Base-by-base conservation (phyloP, 2,113 vertebrate species). In the Delphinapterus leucas region DNA sequence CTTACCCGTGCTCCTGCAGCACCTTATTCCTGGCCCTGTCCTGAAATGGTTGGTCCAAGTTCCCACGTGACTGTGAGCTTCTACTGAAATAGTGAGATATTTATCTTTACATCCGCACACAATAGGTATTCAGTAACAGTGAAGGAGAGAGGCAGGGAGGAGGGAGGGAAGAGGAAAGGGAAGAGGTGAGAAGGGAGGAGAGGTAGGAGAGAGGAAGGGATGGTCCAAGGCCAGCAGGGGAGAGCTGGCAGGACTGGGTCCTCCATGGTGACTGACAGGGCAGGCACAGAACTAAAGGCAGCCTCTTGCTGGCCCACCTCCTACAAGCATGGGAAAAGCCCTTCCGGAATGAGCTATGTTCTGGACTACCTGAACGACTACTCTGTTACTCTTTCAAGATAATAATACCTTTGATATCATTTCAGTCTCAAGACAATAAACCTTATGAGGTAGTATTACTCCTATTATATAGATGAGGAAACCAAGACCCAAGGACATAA, bases 31-130 rank as follows among this genome's bases (percentile, higher is more conserved):
- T 38, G 55, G 13, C 15, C n/a, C 60, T 55, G 58, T 5, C 5
- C 70, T 71, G 60, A 90, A 80, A 79, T 68, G 10, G 82, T 9
- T 28, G 26, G 13, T 10, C 70, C 9, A 38, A 20, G 53, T 26
- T 33, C 28, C 2, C 61, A 11, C 18, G 4, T 3, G 70, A 55
- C 1, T n/a, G 3, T 0, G 0, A 83, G 36, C 20, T 31, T 80
- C 60, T 55, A 3, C 5, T 91, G 31, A 33, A 36, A 85, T 5
- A 47, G 4, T 38, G 74, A 88, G 33, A 15, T 49, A 10, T 33
- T 88, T 73, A 33, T 41, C 41, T 91, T 17, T 71, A 65, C 44
- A 20, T 33, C 71, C n/a, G 14, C 21, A 95, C 28, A 93, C 21
- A 63, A 21, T 4, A 80, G n/a, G n/a, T n/a, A 0, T 36, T 41